Evolutionary conservation across 2,888 invertebrate genomes (phyloP).

Genomic region (Rhagophthalmus giganteus): DNA sequence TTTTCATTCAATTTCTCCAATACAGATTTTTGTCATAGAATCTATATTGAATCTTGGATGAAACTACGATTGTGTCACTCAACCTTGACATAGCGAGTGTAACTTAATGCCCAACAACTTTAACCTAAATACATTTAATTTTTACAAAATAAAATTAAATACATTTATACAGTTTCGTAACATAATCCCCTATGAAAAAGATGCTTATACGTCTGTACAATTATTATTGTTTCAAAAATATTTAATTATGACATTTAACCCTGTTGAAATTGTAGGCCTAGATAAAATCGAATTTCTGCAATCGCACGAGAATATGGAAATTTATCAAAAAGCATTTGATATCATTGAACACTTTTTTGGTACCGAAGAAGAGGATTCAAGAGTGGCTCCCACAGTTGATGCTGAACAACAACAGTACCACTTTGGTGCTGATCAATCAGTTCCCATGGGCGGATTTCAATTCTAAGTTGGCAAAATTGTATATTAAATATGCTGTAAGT

Average conservation of each 20-base stretch:
- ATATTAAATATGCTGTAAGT: conserved; percentile 24
- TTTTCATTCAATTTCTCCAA: too few species aligned
- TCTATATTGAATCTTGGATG: too few species aligned
- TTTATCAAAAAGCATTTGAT: conserved; percentile 95
- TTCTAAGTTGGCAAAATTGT: conserved; percentile 61
- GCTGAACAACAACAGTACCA: conserved; percentile 72
- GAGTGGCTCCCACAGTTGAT: conserved; percentile 77
- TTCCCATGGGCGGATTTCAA: conserved; percentile 79
- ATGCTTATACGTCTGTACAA: too few species aligned
- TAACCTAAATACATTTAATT: too few species aligned
- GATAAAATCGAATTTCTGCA: conserved; percentile 98
- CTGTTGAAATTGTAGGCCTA: conserved; percentile 69
- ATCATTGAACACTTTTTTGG: conserved; percentile 96
- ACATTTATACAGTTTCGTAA: too few species aligned
- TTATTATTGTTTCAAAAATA: neutral
- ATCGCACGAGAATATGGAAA: conserved; percentile 94
- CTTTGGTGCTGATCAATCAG: conserved; percentile 70
- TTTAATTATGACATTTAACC: too few species aligned
- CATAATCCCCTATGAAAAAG: too few species aligned
- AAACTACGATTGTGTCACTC: too few species aligned
- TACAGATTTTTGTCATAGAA: too few species aligned
- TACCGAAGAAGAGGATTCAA: conserved; percentile 81
- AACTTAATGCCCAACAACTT: too few species aligned
- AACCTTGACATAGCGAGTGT: too few species aligned
- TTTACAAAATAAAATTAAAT: too few species aligned